These are phyloP conservation scores for Brachionus rubens DNA, from an alignment of 1,140 invertebrate species.

Conservation along the genomic window DNA sequence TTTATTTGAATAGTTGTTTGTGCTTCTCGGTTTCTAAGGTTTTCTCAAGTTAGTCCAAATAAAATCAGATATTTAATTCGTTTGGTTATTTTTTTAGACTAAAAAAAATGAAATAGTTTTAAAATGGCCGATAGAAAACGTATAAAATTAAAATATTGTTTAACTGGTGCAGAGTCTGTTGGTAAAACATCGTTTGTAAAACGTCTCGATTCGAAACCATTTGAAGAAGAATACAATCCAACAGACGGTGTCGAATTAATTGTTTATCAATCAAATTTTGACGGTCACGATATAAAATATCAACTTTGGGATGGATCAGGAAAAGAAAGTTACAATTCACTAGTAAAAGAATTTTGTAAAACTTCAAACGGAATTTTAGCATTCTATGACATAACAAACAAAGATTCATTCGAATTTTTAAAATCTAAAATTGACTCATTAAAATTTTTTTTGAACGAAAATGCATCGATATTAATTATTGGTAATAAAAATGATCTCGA, in stretches of 20 bases:
- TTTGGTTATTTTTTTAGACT: too few species aligned
- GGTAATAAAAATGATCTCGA: conserved; percentile 28
- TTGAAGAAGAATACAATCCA: conserved; percentile 19
- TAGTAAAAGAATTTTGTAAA: conserved; percentile 24
- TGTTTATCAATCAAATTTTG: not conserved
- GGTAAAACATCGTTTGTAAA: not conserved
- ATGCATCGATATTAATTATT: not conserved
- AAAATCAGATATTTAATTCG: too few species aligned
- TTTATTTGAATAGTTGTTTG: too few species aligned
- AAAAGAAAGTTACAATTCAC: not conserved
- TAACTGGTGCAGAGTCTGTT: not conserved
- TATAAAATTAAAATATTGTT: conserved; percentile 16
- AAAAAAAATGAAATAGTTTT: not conserved
- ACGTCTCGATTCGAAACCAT: not conserved
- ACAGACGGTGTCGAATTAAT: not conserved
- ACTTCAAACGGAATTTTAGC: conserved; percentile 15
- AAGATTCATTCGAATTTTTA: not conserved
- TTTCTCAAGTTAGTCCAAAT: too few species aligned
- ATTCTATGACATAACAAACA: conserved; percentile 7
- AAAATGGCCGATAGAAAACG: not conserved
- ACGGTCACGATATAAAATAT: not conserved
- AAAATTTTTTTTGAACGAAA: not conserved
- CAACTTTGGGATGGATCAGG: conserved; percentile 19
- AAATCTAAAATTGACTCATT: not conserved
- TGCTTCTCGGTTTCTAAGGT: too few species aligned